phyloP scores from a whole-genome alignment of 2,113 vertebrate genomes.

The Meriones unguiculatus region DNA sequence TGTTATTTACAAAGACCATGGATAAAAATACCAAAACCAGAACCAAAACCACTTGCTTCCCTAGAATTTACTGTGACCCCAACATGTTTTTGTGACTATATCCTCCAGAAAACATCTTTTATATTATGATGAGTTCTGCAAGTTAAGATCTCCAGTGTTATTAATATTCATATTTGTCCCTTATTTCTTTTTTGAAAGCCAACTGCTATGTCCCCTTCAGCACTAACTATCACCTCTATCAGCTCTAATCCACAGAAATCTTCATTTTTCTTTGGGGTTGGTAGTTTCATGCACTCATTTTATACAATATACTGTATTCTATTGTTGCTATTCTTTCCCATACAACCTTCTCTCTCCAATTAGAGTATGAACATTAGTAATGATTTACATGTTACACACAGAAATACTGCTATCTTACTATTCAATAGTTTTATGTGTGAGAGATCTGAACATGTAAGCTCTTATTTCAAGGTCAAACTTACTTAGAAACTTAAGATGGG shows the following conservation, averaged over 20 bases:
- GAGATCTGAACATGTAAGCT: background rate
- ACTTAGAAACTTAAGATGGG: background rate
- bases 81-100: background rate
- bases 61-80: background rate
- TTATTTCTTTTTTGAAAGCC: background rate
- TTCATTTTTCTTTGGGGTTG: background rate
- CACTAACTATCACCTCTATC: background rate
- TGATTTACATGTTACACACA: background rate
- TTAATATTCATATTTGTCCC: background rate
- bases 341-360: background rate
- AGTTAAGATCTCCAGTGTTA: background rate
- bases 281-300: background rate
- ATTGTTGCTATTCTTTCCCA: slow-evolving; percentile 2
- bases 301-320: background rate
- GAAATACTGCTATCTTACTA: background rate
- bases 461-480: slow-evolving; percentile 11
- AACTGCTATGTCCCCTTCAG: background rate
- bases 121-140: background rate
- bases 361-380: background rate
- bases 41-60: background rate
- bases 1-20: background rate
- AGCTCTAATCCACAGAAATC: background rate
- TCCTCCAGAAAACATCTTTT: background rate
- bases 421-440: background rate
- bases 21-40: background rate